Conservation (phyloP, 2,113 vertebrate genomes). For the Plecturocebus donacophilus region DNA sequence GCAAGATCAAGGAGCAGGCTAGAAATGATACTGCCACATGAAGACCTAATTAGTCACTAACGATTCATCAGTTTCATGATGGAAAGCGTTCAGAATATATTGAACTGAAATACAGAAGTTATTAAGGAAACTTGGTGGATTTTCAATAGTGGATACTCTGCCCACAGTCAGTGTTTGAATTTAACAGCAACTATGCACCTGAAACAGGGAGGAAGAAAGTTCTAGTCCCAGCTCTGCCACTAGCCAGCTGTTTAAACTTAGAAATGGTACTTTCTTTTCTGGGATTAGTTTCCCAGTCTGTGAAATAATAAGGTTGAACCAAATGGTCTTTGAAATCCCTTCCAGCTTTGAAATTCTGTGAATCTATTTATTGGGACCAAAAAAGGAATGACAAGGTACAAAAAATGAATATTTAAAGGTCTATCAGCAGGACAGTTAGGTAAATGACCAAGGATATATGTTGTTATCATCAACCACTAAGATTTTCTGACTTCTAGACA, state of each 20-base stretch:
- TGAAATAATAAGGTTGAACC: conserved; percentile 54
- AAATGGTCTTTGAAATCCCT: conserved; percentile 32
- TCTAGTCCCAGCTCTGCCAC: background rate
- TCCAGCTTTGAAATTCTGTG: conserved; percentile 36
- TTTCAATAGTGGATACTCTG: conserved; percentile 30
- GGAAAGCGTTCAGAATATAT: conserved; percentile 8
- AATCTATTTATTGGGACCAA: background rate
- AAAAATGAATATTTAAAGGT: conserved; percentile 9
- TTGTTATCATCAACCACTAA: conserved; percentile 6
- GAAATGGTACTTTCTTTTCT: conserved; percentile 29
- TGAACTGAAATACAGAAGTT: conserved; percentile 2
- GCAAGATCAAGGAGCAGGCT: background rate
- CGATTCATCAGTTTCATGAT: conserved; percentile 27
- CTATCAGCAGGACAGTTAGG: background rate
- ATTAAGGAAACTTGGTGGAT: conserved; percentile 4
- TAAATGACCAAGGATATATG: background rate
- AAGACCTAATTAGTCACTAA: conserved; percentile 40
- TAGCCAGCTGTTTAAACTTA: conserved; percentile 27
- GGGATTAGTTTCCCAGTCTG: conserved; percentile 11
- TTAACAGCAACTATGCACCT: conserved; percentile 11
- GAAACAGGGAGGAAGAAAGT: conserved; percentile 31
- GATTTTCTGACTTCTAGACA: background rate
- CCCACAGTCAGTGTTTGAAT: background rate
- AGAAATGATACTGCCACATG: conserved; percentile 32
- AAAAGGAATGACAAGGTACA: background rate